A percentile compares a stretch with the other conserved stretches of the same genome.
These are phyloP conservation scores for Phyllotreta cruciferae DNA, from an alignment of 2,888 invertebrate species.

Conservation along the genomic window DNA sequence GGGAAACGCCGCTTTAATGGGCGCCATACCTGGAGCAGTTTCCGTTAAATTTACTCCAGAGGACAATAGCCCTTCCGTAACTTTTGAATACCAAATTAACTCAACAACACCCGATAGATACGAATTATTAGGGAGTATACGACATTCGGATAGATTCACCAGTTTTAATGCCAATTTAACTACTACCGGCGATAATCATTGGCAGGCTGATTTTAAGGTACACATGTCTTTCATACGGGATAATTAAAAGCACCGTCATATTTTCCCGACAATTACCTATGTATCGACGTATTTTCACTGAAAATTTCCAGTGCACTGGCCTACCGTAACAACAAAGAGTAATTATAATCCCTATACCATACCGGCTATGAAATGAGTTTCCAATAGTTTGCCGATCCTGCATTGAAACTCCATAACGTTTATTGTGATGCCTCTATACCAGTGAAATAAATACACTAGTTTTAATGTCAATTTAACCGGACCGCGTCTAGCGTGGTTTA, in stretches of 20 bases:
- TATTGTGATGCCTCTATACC: constrained; percentile 13
- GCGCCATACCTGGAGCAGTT: constrained; percentile 58
- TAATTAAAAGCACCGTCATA: not conserved
- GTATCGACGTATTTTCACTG: too few species aligned
- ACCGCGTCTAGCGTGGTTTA: not conserved
- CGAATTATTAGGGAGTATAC: constrained; percentile 49
- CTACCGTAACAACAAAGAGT: too few species aligned
- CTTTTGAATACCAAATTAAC: constrained; percentile 55
- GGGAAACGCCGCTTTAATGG: constrained; percentile 58
- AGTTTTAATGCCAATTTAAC: constrained; percentile 57
- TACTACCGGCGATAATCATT: constrained; percentile 55
- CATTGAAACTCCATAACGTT: constrained; percentile 9
- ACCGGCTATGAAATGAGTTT: constrained; percentile 12
- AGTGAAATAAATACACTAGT: constrained; percentile 9
- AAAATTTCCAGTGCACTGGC: too few species aligned
- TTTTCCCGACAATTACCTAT: too few species aligned
- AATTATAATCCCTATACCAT: too few species aligned
- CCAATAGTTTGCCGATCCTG: constrained; percentile 7
- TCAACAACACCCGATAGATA: constrained; percentile 49
- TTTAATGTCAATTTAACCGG: constrained; percentile 8
- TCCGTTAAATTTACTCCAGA: constrained; percentile 60
- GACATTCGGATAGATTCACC: constrained; percentile 60
- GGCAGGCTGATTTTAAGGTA: constrained; percentile 60
- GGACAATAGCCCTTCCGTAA: constrained; percentile 55
- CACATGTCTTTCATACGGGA: not conserved